Evolutionary conservation across 2,113 vertebrate species (phyloP), one percentile per base, ranked within the genome.

Genomic region (Halichoeres trimaculatus): DNA sequence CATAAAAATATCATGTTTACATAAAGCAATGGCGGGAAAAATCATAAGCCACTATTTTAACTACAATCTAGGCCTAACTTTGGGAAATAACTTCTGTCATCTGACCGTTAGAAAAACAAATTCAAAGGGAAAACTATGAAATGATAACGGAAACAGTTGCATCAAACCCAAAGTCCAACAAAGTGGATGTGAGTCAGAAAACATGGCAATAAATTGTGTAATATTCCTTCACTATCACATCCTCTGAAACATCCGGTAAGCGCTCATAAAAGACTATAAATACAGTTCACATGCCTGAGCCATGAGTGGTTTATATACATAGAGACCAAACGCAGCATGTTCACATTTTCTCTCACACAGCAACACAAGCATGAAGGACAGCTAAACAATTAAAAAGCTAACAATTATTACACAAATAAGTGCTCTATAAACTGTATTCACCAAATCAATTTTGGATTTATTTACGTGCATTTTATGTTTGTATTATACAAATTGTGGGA

Each of bases 101-200:
- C 11, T 30, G 59, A 10, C 40, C 16, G n/a, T 2, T 26, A 12
- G 3, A 34, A 34, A n/a, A 1, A 51, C 12, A 56, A 17, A 12
- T 17, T 17, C 41, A 17, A 10, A 9, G 3, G 43, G 43, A 19
- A 45, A 45, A 7, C 43, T 0, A 2, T 45, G 16, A 14, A 10
- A 53, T 54, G 54, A 58, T 17, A 59, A 62, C 11, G 51, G 7
- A 20, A 56, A 53, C 22, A 57, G 40, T 34, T 60, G 50, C 41
- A 36, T 48, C 24, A 23, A 54, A 51, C 47, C 59, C 72, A 61
- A 54, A 71, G 72, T 35, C n/a, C 17, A 65, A 23, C 7, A 41
- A 26, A 24, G 59, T 34, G 26, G 40, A 50, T 20, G 24, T 55
- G 59, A 60, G 57, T 38, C 51, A 62, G 30, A 65, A 45, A 52